A percentile compares a stretch with the other conserved stretches of the same genome.
phyloP scores from a whole-genome alignment of 2,797 vertebrate species.

The Macrochelys suwanniensis region DNA sequence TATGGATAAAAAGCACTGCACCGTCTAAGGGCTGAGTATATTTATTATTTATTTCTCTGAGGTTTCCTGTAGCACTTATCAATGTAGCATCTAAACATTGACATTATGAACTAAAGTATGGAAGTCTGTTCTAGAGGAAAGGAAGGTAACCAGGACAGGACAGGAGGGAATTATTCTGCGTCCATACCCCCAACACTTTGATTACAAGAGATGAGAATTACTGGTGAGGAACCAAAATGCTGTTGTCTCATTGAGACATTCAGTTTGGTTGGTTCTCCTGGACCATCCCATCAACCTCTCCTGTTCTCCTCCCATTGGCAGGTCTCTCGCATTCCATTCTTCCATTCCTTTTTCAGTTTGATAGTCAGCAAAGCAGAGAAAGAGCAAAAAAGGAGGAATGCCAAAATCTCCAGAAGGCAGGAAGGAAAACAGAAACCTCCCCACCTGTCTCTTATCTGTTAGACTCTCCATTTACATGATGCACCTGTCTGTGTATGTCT shows the following conservation, averaged over 20 bases:
- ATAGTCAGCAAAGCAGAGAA: constrained; percentile 30
- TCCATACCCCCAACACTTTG: constrained; percentile 2
- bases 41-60: neutral
- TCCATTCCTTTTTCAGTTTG: neutral
- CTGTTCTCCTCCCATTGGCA: neutral
- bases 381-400: constrained; percentile 28
- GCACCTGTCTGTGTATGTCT: constrained; percentile 19
- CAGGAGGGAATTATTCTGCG: neutral
- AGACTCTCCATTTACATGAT: constrained; percentile 28
- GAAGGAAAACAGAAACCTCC: constrained; percentile 14
- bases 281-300: constrained; percentile 31
- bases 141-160: neutral
- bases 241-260: neutral
- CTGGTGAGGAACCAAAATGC: constrained; percentile 30
- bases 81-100: constrained; percentile 1
- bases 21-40: neutral
- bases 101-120: neutral
- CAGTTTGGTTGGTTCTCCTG: constrained; percentile 45
- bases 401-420: constrained; percentile 66
- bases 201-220: constrained; percentile 42
- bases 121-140: neutral
- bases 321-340: neutral
- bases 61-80: neutral
- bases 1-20: neutral
- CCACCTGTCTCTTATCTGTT: constrained; percentile 32